These are phyloP conservation scores for Thelaira solivaga DNA, from an alignment of 2,888 invertebrate genomes.

Conservation along the genomic window DNA sequence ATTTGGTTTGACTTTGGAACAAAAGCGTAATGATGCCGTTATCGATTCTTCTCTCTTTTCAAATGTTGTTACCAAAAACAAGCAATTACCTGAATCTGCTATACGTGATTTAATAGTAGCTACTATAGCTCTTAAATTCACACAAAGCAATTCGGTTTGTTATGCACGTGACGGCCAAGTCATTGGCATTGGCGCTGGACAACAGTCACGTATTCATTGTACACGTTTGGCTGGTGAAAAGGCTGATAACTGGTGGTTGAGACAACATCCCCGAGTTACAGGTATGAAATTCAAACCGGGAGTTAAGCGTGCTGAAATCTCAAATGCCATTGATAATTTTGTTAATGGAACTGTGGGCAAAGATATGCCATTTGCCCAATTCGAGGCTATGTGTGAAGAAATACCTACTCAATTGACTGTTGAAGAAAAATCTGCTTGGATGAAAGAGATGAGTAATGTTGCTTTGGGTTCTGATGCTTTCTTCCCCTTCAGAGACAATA, in stretches of 20 bases:
- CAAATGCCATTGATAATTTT: slow-evolving; percentile 97
- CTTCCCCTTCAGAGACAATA: slow-evolving; percentile 98
- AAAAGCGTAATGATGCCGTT: slow-evolving; percentile 91
- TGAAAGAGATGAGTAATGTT: slow-evolving; percentile 84
- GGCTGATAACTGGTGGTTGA: slow-evolving; percentile 98
- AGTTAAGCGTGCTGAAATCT: slow-evolving; percentile 92
- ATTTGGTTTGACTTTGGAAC: slow-evolving; percentile 90
- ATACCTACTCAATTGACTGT: slow-evolving; percentile 85
- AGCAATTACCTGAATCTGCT: slow-evolving; percentile 84
- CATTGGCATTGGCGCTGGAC: slow-evolving; percentile 98
- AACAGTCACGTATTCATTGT: slow-evolving; percentile 98
- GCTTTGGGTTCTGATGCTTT: slow-evolving; percentile 97
- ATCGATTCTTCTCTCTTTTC: slow-evolving; percentile 87
- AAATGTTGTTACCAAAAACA: slow-evolving; percentile 87
- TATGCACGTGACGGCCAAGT: slow-evolving; percentile 91
- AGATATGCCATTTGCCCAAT: slow-evolving; percentile 87
- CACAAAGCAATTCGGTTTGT: slow-evolving; percentile 99
- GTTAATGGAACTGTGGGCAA: slow-evolving; percentile 94
- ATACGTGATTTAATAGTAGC: slow-evolving; percentile 95
- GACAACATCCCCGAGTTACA: slow-evolving; percentile 92
- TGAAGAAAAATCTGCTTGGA: slow-evolving; percentile 83
- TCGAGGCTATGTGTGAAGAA: slow-evolving; percentile 81
- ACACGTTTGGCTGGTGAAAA: slow-evolving; percentile 98
- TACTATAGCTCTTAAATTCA: slow-evolving; percentile 96
- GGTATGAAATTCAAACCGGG: slow-evolving; percentile 90